Percentiles rank a stretch among this genome's conserved stretches.
These are phyloP conservation scores for Araneus ventricosus DNA, from an alignment of 1,140 invertebrate species.

Conservation along the genomic window DNA sequence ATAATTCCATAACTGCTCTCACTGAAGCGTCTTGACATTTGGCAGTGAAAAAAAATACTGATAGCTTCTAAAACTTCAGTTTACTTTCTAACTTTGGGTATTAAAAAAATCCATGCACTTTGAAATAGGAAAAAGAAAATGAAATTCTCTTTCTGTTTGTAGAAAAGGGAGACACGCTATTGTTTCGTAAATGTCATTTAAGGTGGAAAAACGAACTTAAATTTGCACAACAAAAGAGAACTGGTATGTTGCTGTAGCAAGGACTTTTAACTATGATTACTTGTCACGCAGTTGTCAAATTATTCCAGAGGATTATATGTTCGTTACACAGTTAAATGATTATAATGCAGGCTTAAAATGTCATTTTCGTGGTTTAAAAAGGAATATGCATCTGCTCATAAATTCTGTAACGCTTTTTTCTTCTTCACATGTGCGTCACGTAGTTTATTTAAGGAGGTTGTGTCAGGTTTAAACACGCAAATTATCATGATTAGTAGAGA, in stretches of 20 bases:
- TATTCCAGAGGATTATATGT: constrained; percentile 33
- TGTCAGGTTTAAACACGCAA: neutral
- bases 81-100: too few relatives aligned
- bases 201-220: constrained; percentile 29
- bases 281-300: constrained; percentile 45
- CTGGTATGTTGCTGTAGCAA: neutral
- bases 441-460: neutral
- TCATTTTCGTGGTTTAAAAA: constrained; percentile 35
- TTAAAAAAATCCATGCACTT: neutral
- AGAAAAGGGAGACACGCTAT: neutral
- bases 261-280: constrained; percentile 55
- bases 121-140: neutral
- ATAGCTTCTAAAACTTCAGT: too few relatives aligned
- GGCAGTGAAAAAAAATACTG: neutral
- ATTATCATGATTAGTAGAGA: neutral
- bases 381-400: neutral
- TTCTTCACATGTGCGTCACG: neutral
- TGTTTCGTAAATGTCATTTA: constrained; percentile 19
- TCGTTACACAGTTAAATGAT: constrained; percentile 29
- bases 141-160: neutral
- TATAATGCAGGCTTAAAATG: constrained; percentile 53
- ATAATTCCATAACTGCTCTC: neutral
- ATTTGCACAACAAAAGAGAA: constrained; percentile 53
- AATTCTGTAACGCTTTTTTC: neutral
- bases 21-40: neutral